Evolutionary conservation across 2,797 vertebrate genomes (phyloP).

Genomic region (Pseudochaenichthys georgianus): DNA sequence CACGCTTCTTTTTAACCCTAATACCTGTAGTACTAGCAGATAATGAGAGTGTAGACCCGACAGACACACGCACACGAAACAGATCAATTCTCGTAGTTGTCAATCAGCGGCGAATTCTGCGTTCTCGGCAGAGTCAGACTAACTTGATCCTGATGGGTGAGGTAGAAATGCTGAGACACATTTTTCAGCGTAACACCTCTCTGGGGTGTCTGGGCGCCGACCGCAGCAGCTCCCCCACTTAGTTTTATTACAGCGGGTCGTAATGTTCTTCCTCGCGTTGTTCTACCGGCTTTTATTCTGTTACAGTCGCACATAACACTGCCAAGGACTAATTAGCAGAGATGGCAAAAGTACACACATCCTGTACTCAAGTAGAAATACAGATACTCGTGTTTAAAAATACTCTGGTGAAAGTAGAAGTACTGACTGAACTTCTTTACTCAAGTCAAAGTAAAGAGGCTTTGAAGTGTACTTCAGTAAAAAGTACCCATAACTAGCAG

Average conservation of each 20-base stretch:
- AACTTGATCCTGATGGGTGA: slow-evolving; percentile 54
- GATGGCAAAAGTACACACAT: too few relatives aligned
- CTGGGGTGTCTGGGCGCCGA: slow-evolving; percentile 68
- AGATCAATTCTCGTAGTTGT: slow-evolving; percentile 1
- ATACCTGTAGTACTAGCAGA: not conserved
- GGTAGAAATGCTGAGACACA: slow-evolving; percentile 68
- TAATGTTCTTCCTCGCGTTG: slow-evolving; percentile 66
- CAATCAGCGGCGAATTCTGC: slow-evolving; percentile 17
- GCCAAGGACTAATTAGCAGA: slow-evolving; percentile 46
- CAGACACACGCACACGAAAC: slow-evolving; percentile 1
- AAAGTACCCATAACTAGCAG: too few relatives aligned
- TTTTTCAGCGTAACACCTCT: slow-evolving; percentile 67
- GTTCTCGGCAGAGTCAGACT: slow-evolving; percentile 20
- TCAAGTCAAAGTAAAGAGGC: too few relatives aligned
- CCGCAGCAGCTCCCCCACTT: slow-evolving; percentile 73
- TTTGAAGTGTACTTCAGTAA: too few relatives aligned
- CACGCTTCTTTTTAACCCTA: too few relatives aligned
- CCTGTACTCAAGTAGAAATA: too few relatives aligned
- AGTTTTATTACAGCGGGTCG: slow-evolving; percentile 66
- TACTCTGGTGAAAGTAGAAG: too few relatives aligned
- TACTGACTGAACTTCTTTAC: too few relatives aligned
- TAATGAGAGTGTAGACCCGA: not conserved
- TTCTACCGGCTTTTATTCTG: slow-evolving; percentile 44
- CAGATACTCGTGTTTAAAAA: too few relatives aligned
- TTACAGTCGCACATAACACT: slow-evolving; percentile 34